Conservation (phyloP, 2,797 vertebrate genomes). For the Sebastes steindachneri region DNA sequence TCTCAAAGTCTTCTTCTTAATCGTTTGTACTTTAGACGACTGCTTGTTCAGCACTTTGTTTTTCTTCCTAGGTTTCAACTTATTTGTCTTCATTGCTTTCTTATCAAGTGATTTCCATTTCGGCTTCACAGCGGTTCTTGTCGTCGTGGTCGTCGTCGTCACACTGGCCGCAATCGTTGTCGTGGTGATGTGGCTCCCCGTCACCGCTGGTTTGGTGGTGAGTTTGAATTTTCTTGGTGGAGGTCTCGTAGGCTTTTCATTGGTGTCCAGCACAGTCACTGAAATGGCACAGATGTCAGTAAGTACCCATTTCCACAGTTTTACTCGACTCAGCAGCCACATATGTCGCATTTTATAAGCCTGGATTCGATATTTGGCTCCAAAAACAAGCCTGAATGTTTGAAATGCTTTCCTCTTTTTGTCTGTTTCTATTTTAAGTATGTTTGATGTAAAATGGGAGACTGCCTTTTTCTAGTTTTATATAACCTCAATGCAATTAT, state of each 20-base stretch:
- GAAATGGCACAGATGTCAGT: slow-evolving; percentile 55
- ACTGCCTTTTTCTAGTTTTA: slow-evolving; percentile 47
- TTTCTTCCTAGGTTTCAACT: slow-evolving; percentile 26
- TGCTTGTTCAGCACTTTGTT: slow-evolving; percentile 40
- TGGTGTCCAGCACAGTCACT: slow-evolving; percentile 77
- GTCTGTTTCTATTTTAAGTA: slow-evolving; percentile 21
- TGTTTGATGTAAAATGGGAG: slow-evolving; percentile 45
- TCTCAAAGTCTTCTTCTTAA: slow-evolving; percentile 10
- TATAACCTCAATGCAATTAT: slow-evolving; percentile 21
- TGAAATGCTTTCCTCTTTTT: slow-evolving; percentile 36
- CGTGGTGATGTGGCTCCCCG: slow-evolving; percentile 12
- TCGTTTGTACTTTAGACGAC: not conserved
- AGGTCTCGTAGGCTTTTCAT: slow-evolving; percentile 78
- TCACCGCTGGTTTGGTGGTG: slow-evolving; percentile 50
- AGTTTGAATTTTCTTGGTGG: slow-evolving; percentile 72
- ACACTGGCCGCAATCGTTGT: slow-evolving; percentile 2
- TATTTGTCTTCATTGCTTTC: slow-evolving; percentile 6
- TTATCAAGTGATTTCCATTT: slow-evolving; percentile 5
- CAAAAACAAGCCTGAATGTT: slow-evolving; percentile 11
- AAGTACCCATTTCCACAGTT: slow-evolving; percentile 17
- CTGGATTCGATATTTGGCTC: slow-evolving; percentile 18
- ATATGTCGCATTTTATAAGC: slow-evolving; percentile 11
- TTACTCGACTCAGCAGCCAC: slow-evolving; percentile 2
- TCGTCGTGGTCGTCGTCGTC: not conserved
- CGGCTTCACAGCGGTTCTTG: not conserved